These are phyloP conservation scores for Patella caerulea DNA, from an alignment of 2,888 invertebrate species.

Conservation along the genomic window DNA sequence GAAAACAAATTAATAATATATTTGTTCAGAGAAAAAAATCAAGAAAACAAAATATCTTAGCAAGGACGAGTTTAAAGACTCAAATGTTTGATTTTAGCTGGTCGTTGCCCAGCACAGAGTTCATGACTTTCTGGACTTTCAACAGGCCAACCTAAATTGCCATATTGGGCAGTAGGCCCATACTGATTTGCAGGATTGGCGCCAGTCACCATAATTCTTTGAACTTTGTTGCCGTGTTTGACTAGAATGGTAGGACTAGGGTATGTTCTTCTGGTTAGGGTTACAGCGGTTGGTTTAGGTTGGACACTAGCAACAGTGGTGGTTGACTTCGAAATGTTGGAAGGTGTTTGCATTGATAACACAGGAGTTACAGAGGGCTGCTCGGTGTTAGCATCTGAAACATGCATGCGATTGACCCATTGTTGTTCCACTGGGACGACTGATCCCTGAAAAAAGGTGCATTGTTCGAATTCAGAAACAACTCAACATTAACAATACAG, in stretches of 20 bases:
- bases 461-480: conserved; percentile 6
- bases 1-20: no score
- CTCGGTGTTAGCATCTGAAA: conserved; percentile 42
- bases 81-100: conserved; percentile 3
- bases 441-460: conserved; percentile 58
- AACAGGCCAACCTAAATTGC: neutral
- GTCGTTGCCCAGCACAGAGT: neutral
- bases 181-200: conserved; percentile 42
- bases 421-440: conserved; percentile 60
- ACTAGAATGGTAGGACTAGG: conserved; percentile 60
- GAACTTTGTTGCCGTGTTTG: conserved; percentile 64
- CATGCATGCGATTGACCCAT: conserved; percentile 47
- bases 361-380: conserved; percentile 44
- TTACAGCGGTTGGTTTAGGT: conserved; percentile 38
- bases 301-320: conserved; percentile 44
- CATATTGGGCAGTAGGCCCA: conserved; percentile 5
- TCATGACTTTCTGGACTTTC: neutral
- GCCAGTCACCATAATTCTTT: conserved; percentile 61
- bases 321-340: conserved; percentile 36
- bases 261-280: conserved; percentile 56
- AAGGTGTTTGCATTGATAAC: conserved; percentile 43
- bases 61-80: neutral
- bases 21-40: no score
- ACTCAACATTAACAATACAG: neutral
- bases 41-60: neutral